Conservation (phyloP, 2,888 invertebrate genomes). For the Acleris literana region DNA sequence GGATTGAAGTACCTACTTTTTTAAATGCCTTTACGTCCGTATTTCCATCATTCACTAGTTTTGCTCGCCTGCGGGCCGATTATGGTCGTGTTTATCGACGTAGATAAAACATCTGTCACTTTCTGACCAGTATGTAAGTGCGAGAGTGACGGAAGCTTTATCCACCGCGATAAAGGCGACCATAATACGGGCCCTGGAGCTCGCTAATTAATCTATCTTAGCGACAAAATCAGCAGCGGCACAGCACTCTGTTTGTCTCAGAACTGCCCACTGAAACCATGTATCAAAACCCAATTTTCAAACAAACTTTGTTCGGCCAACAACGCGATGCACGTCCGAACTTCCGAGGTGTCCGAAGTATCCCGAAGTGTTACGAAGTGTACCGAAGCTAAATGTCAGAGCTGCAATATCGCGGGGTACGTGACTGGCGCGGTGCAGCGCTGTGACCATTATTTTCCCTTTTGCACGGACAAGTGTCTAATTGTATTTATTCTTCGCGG, state of each 20-base stretch:
- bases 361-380: slow-evolving; percentile 25
- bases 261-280: slow-evolving; percentile 1
- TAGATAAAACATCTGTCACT: too few species aligned
- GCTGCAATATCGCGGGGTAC: slow-evolving; percentile 30
- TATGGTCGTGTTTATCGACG: too few species aligned
- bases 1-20: too few species aligned
- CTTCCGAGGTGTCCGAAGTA: slow-evolving; percentile 20
- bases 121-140: too few species aligned
- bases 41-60: too few species aligned
- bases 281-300: slow-evolving; percentile 27
- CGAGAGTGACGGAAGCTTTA: too few species aligned
- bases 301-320: slow-evolving; percentile 27
- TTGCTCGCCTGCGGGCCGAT: too few species aligned
- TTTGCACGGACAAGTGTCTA: slow-evolving; percentile 34
- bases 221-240: neutral
- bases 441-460: slow-evolving; percentile 26
- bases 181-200: too few species aligned
- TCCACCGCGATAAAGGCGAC: too few species aligned
- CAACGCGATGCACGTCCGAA: slow-evolving; percentile 20
- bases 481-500: slow-evolving; percentile 25
- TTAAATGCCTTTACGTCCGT: too few species aligned
- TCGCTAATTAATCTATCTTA: too few species aligned
- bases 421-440: slow-evolving; percentile 23
- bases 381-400: slow-evolving; percentile 26
- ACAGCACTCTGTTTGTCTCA: slow-evolving; percentile 8